Percentiles rank a stretch among this genome's conserved stretches.
Evolutionary conservation across 2,888 invertebrate genomes (phyloP).

Genomic region (Catocala fraxini): DNA sequence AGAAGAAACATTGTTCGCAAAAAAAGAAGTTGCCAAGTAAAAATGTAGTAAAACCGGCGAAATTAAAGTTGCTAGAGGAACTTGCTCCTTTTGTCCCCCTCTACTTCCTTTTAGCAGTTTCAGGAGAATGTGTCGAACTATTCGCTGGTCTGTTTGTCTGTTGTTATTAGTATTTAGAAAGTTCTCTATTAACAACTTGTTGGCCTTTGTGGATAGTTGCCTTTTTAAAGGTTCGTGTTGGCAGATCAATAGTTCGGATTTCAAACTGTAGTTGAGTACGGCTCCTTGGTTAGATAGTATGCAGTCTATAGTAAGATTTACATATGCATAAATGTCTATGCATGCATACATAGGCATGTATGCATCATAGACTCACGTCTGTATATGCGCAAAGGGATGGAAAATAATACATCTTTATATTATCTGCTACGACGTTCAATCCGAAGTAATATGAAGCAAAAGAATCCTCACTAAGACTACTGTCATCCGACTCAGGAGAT

Average conservation of each 20-base stretch:
- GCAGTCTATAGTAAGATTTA: too few species aligned
- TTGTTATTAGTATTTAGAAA: slow-evolving; percentile 46
- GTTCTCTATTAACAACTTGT: slow-evolving; percentile 44
- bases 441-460: too few species aligned
- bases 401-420: too few species aligned
- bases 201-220: slow-evolving; percentile 29
- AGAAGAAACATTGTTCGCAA: slow-evolving; percentile 28
- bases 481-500: too few species aligned
- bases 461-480: too few species aligned
- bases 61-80: slow-evolving; percentile 47
- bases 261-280: background rate
- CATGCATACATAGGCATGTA: too few species aligned
- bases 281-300: too few species aligned
- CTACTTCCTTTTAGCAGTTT: slow-evolving; percentile 36
- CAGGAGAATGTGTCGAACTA: slow-evolving; percentile 47
- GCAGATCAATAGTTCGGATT: background rate
- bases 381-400: too few species aligned
- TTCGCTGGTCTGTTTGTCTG: slow-evolving; percentile 41
- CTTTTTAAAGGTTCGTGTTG: slow-evolving; percentile 5
- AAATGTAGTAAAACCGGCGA: slow-evolving; percentile 38
- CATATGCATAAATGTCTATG: too few species aligned
- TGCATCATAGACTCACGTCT: too few species aligned
- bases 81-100: slow-evolving; percentile 36
- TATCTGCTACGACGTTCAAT: too few species aligned
- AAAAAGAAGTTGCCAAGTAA: slow-evolving; percentile 28